Conservation (phyloP, 2,113 vertebrate species). For the Xyrauchen texanus region DNA sequence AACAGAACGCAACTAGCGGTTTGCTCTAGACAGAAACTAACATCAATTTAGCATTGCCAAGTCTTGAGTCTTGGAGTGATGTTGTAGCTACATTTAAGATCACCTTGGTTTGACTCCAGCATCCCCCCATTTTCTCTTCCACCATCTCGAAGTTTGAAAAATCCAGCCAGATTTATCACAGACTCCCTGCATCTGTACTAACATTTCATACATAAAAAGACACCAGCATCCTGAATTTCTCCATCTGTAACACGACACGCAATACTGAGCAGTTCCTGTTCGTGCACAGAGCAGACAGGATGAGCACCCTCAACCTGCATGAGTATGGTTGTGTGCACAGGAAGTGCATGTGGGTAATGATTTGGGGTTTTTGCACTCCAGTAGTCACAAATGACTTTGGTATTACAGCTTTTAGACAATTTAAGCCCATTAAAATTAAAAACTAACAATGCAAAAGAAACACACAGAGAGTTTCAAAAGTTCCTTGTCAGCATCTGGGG, state of each 20-base stretch:
- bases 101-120: conserved; percentile 74
- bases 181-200: neutral
- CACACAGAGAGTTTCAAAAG: neutral
- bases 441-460: no score
- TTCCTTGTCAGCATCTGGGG: no score
- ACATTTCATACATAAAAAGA: neutral
- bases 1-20: no score
- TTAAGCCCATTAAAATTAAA: no score
- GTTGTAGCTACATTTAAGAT: neutral
- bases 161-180: neutral
- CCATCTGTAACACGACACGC: neutral
- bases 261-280: neutral
- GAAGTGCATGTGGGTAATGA: conserved; percentile 63
- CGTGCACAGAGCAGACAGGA: conserved; percentile 10
- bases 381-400: no score
- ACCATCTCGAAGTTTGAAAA: conserved; percentile 61
- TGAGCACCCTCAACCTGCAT: conserved; percentile 11
- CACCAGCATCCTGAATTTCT: no score
- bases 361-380: neutral
- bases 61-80: neutral
- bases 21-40: neutral
- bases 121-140: conserved; percentile 76
- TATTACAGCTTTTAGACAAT: no score
- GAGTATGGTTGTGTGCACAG: conserved; percentile 51
- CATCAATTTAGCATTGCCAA: neutral